Percentiles rank a stretch among this genome's conserved stretches.
Evolutionary conservation across 2,797 vertebrate genomes (phyloP).

Genomic region (Caiman crocodilus): DNA sequence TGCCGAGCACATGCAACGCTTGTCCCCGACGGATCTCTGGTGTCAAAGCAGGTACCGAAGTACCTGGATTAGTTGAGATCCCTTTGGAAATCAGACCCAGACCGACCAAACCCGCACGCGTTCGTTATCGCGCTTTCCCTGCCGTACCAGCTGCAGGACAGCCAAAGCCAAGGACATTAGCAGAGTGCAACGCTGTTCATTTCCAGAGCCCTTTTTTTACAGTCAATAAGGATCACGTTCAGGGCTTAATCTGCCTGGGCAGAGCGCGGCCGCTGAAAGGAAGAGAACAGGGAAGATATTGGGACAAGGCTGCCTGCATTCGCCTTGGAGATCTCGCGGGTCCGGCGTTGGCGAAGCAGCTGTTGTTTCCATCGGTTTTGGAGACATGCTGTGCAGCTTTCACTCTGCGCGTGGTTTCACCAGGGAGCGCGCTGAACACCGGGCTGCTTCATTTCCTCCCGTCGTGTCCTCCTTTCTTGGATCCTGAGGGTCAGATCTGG

Average conservation of each 20-base stretch:
- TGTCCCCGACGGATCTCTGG: not conserved
- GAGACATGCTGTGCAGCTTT: not conserved
- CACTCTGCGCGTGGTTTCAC: not conserved
- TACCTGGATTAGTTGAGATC: not conserved
- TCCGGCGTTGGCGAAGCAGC: not conserved
- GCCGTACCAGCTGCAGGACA: not conserved
- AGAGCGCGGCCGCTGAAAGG: not conserved
- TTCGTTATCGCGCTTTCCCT: not conserved
- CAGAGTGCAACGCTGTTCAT: not conserved
- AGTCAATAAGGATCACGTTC: not conserved
- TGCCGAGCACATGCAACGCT: not conserved
- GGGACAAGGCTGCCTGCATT: not conserved
- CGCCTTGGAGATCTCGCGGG: not conserved
- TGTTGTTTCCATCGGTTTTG: not conserved
- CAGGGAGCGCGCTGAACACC: not conserved
- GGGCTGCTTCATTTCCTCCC: not conserved
- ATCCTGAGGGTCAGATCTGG: not conserved
- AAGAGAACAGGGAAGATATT: not conserved
- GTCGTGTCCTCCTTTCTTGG: not conserved
- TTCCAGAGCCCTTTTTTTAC: not conserved
- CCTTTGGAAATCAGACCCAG: not conserved
- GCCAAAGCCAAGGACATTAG: not conserved
- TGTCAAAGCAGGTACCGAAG: no score
- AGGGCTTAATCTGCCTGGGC: not conserved
- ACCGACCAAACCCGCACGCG: not conserved